Evolutionary conservation across 2,797 vertebrate genomes (phyloP), one percentile per base, ranked within the genome.

Genomic region (Alauda arvensis): DNA sequence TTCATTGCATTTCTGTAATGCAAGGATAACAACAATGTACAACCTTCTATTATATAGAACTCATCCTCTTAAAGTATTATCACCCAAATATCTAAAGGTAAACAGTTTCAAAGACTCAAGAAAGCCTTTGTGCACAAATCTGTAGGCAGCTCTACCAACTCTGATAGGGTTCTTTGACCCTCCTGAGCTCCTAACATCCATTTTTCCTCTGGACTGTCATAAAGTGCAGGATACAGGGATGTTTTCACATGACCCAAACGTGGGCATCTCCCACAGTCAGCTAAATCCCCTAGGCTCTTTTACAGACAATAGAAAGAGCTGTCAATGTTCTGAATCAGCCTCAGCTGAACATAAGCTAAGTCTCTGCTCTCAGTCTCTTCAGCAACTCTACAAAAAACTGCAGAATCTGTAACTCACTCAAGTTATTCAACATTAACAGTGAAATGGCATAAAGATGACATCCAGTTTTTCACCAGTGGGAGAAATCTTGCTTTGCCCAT

Each of bases 1-100:
- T 93, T 85, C 66, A 63, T 5, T 80, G 83, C 89, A 49, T 90
- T 91, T 91, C 89, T 91, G 85, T 62, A 77, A 74, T 19, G 60
- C 42, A 51, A 77, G 34, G 42, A 14, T 39, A 84, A 74, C 34
- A 77, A 82, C 87, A 90, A 80, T 13, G 17, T 45, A 69, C 34
- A 57, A 65, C 42, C 57, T 49, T 66, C 28, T 70, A 45, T 72
- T 81, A 43, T 5, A 40, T 1, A 77, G 65, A 87, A 85, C 16
- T 82, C 29, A 56, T 8, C 9, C 23, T 68, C 63, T 56, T 68
- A 26, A 63, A 85, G 9, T 31, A 65, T 29, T 79, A 77, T 63
- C 34, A 80, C 29, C 16, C 18, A 49, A 77, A 51, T 16, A 7
- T 24, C 51, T 39, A 43, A 71, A 74, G 31, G 67, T 33, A 83